Evolutionary conservation across 2,888 invertebrate species (phyloP).

Genomic region (Meteorus colon): DNA sequence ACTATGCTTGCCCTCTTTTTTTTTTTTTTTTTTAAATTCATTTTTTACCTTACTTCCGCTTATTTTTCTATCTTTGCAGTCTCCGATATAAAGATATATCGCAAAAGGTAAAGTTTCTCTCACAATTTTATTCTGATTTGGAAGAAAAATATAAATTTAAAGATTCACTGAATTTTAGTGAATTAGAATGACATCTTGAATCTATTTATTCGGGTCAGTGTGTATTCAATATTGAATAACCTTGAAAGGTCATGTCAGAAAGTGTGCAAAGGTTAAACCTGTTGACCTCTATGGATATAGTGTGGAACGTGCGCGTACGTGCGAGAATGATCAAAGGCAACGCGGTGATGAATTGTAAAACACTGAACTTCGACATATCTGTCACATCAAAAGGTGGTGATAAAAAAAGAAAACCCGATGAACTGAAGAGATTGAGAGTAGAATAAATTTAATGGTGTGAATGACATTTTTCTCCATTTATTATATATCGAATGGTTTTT

Average conservation of each 20-base stretch:
- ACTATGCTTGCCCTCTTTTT: neutral
- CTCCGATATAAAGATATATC: neutral
- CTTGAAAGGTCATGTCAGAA: neutral
- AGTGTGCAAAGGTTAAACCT: slow-evolving; percentile 1
- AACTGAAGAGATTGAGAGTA: neutral
- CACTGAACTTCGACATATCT: slow-evolving; percentile 19
- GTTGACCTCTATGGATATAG: slow-evolving; percentile 5
- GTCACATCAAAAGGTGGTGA: neutral
- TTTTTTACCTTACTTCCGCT: neutral
- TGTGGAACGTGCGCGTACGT: neutral
- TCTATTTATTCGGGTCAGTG: neutral
- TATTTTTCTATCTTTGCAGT: neutral
- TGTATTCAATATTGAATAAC: neutral
- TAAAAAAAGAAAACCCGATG: neutral
- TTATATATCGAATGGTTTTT: too few species aligned
- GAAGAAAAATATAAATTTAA: neutral
- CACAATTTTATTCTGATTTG: neutral
- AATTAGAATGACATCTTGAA: neutral
- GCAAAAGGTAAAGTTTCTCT: neutral
- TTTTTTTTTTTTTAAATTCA: too few species aligned
- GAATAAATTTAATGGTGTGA: neutral
- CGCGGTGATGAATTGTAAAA: slow-evolving; percentile 11
- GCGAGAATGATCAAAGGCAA: slow-evolving; percentile 22
- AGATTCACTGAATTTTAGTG: neutral
- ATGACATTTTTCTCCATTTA: too few species aligned